phyloP scores from a whole-genome alignment of 2,113 vertebrate genomes.

The Taxidea taxus region DNA sequence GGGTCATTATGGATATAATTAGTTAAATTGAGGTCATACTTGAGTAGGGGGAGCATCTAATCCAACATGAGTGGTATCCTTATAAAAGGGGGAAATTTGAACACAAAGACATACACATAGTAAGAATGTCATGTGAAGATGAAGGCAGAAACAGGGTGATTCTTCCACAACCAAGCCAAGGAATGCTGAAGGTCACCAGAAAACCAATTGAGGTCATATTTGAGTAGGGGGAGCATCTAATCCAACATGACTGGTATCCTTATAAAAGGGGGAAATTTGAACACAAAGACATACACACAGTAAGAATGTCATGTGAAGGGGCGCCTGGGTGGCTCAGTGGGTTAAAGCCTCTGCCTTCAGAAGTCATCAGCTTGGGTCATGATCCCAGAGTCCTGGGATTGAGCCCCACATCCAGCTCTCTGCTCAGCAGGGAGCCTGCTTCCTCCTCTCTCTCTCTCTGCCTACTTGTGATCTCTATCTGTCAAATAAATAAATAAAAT shows the following conservation, averaged over 20 bases:
- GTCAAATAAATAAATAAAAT: too few species aligned
- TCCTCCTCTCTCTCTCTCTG: too few species aligned
- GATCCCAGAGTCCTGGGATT: too few species aligned
- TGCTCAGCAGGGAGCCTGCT: too few species aligned
- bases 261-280: background rate
- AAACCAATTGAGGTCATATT: background rate
- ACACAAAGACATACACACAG: background rate
- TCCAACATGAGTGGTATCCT: background rate
- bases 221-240: background rate
- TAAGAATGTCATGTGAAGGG: too few species aligned
- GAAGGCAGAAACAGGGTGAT: background rate
- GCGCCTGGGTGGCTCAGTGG: too few species aligned
- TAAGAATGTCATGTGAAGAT: background rate
- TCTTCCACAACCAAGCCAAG: too few species aligned
- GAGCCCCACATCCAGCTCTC: too few species aligned
- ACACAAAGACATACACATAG: background rate
- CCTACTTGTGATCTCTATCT: too few species aligned
- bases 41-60: background rate
- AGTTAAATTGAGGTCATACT: background rate
- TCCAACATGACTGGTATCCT: background rate
- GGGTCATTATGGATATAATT: background rate
- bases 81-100: background rate
- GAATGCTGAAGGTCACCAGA: too few species aligned
- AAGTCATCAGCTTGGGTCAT: too few species aligned
- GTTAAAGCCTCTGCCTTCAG: too few species aligned